These are phyloP conservation scores for Liolophura sinensis DNA, from an alignment of 1,140 invertebrate genomes.

Conservation along the genomic window DNA sequence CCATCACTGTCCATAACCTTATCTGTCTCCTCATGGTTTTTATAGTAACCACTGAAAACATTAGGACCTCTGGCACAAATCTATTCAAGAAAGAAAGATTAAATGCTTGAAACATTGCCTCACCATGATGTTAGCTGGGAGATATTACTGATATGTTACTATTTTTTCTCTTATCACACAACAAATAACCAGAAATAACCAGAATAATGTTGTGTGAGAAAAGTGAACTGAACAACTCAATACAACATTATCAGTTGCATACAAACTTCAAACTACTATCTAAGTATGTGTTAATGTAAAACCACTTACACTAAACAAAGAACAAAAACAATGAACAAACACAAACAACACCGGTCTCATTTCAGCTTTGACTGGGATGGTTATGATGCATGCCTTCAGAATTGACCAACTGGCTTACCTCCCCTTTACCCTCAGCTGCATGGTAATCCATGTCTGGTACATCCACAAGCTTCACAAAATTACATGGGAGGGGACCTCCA, in stretches of 20 bases:
- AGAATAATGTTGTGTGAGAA: constrained; percentile 1
- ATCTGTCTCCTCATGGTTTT: constrained; percentile 57
- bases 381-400: neutral
- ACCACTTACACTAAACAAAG: no score
- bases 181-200: neutral
- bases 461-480: constrained; percentile 91
- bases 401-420: constrained; percentile 34
- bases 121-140: neutral
- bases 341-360: neutral
- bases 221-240: no score
- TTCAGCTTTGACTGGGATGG: neutral
- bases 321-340: neutral
- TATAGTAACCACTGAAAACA: constrained; percentile 73
- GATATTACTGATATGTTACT: neutral
- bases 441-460: constrained; percentile 98
- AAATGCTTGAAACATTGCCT: neutral
- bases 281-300: no score
- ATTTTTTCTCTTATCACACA: neutral
- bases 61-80: constrained; percentile 88
- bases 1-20: constrained; percentile 61
- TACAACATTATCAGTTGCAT: no score
- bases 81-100: constrained; percentile 22
- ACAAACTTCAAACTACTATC: no score
- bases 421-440: constrained; percentile 62
- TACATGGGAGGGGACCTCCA: constrained; percentile 89